Percentiles rank a stretch among this genome's conserved stretches.
These are phyloP conservation scores for Lanius collurio DNA, from an alignment of 2,113 vertebrate species.

Conservation along the genomic window DNA sequence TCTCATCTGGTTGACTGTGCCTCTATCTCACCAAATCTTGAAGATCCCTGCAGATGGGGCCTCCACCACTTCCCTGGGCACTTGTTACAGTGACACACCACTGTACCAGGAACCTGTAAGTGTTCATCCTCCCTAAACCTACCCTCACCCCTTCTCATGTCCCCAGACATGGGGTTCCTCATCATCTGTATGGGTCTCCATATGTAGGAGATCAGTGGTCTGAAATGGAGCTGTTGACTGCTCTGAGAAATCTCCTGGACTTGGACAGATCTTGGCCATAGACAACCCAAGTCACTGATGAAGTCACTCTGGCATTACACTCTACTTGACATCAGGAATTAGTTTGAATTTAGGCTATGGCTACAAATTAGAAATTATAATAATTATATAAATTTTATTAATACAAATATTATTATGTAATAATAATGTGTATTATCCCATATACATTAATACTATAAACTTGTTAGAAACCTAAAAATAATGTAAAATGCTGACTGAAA, in stretches of 20 bases:
- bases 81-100: background rate
- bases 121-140: background rate
- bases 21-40: background rate
- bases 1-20: background rate
- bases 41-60: background rate
- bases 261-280: background rate
- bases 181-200: background rate
- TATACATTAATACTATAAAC: background rate
- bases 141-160: background rate
- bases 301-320: background rate
- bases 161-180: background rate
- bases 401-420: background rate
- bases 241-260: background rate
- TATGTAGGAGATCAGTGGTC: background rate
- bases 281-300: background rate
- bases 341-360: background rate
- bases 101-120: fast-evolving
- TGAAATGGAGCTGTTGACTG: background rate
- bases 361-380: background rate
- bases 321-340: background rate
- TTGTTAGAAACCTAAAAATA: background rate
- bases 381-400: background rate
- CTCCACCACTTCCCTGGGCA: background rate
- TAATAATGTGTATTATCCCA: background rate
- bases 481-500: background rate